These are phyloP conservation scores for Connochaetes taurinus DNA, from an alignment of 2,113 vertebrate species.

Conservation along the genomic window DNA sequence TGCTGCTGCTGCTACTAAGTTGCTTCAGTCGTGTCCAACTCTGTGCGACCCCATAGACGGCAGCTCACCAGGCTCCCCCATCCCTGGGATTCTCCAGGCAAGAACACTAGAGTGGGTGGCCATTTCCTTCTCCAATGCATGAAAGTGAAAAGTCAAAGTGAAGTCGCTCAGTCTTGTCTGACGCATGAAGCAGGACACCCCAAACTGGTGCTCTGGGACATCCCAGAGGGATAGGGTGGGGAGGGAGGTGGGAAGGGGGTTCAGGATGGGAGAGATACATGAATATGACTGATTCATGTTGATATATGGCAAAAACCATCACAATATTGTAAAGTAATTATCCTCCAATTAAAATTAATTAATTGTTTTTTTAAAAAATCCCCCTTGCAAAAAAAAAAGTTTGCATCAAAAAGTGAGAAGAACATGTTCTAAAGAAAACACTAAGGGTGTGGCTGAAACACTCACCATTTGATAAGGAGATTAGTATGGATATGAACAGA, in stretches of 20 bases:
- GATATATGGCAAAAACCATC: background rate
- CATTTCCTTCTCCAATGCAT: too few relatives aligned
- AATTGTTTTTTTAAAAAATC: background rate
- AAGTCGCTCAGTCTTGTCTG: too few relatives aligned
- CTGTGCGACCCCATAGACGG: rapidly evolving
- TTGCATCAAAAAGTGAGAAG: background rate
- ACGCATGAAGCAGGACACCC: background rate
- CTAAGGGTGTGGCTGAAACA: background rate
- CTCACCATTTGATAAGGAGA: background rate
- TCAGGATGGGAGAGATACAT: background rate
- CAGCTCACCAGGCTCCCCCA: too few relatives aligned
- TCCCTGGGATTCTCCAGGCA: too few relatives aligned
- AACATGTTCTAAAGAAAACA: background rate
- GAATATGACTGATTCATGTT: background rate
- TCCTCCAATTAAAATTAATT: background rate
- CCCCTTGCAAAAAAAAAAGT: background rate
- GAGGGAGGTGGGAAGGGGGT: background rate
- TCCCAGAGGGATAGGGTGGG: background rate
- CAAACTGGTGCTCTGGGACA: background rate
- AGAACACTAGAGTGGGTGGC: too few relatives aligned
- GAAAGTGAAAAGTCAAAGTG: too few relatives aligned
- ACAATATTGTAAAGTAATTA: background rate
- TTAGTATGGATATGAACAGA: background rate
- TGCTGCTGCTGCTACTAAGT: too few relatives aligned
- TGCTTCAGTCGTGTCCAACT: too few relatives aligned